Evolutionary conservation across 53 echinoderm and acorn worm genomes (phyloP), one percentile per base, ranked within the genome.

Genomic region (Crossaster papposus): DNA sequence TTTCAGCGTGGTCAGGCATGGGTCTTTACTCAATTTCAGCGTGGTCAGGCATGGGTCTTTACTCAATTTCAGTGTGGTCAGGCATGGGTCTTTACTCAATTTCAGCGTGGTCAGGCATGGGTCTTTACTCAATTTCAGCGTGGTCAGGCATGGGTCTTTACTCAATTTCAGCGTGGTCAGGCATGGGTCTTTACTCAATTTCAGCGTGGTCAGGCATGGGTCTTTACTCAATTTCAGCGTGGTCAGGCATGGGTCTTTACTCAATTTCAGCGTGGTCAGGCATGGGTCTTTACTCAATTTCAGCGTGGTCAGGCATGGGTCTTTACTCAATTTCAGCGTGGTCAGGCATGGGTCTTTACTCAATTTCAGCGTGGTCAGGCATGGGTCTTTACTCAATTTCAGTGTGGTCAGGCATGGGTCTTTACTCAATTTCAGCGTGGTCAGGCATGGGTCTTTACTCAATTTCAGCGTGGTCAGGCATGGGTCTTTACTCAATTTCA

Each of bases 61-160:
- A 79, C 90, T 93, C 80, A 95, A 20, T 71, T 71, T 71, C 14
- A 71, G 28, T 8, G 5, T 9, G 34, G 24, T 44, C 7, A 77
- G 23, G 23, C 38, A 23, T 23, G 8, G 2, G 22, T 64, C 22
- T 88, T 4, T 6, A 79, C 90, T 93, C 80, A 95, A 20, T 71
- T 71, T 71, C 14, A 71, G 28, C 22, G 5, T 9, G 34, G 24
- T 44, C 7, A 77, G 23, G 23, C 38, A 23, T 23, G 8, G 2
- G 22, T 64, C 22, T 88, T 4, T 6, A 79, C 90, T 93, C 80
- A 95, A 20, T 71, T 71, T 71, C 14, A 71, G 28, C 22, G 5
- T 9, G 34, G 24, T 44, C 7, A 77, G 23, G 23, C 38, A 23
- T 23, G 8, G 2, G 22, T 64, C 22, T 88, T 4, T 6, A 79